Base-by-base conservation (phyloP, 2,888 invertebrate genomes). In the Cepaea hortensis region DNA sequence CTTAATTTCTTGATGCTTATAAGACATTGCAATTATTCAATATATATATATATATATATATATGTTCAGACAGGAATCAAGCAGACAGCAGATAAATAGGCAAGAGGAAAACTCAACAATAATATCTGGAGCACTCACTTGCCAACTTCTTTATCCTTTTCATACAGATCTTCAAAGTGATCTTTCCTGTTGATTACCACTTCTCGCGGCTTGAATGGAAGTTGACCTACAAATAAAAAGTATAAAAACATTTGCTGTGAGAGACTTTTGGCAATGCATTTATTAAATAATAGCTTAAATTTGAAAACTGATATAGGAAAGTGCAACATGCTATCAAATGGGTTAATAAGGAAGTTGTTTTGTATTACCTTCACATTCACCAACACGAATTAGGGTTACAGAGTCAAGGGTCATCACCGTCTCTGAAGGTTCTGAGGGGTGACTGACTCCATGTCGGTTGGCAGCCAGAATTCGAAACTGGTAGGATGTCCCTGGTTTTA, bases 111-210 rank as follows among this genome's bases (percentile, higher is more conserved):
- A 20, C 18, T 11, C n/a, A 15, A 77, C 18, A 35, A 65, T 68
- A 15, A 9, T 6, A 81, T n/a, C 15, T 55, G 4, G 13, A 4
- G 46, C 15, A 73, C 93, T 96, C 95, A 98, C 98, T 98, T 97
- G 95, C 98, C 98, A 93, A 99, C 97, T 95, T 98, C 98, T 87
- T 97, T 96, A 91, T 97, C 96, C 94, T 98, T 96, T 92, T 97
- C 97, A 94, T 97, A 98, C 92, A 96, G 96, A 92, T 97, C 96
- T 94, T 97, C 97, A 93, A 98, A 97, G 94, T 98, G 97, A 87
- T 96, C 96, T 90, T 96, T 96, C 89, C 97, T 96, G 94, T 96
- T 96, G 91, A 98, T 96, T 90, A 96, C 95, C 90, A 98, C 98
- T 95, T 98, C 89, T 68, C 91, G 84, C 23, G 93, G 93, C 84